Percentiles rank a stretch among this genome's conserved stretches.
Evolutionary conservation across 2,888 invertebrate genomes (phyloP).

Genomic region (Tachina lurida): DNA sequence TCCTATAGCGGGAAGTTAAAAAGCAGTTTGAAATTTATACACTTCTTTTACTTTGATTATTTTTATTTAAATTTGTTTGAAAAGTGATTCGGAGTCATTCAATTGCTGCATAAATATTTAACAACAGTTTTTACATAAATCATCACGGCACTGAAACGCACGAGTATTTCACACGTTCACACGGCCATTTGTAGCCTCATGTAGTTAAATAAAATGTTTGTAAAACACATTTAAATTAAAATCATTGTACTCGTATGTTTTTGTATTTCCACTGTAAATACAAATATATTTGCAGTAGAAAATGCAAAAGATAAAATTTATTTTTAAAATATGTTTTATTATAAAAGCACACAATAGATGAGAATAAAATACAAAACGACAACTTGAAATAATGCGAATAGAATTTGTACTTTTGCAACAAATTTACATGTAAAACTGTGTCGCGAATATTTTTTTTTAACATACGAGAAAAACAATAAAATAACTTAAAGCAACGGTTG

Average conservation of each 20-base stretch:
- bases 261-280: no score
- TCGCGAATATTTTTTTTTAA: slow-evolving; percentile 52
- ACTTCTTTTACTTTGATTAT: slow-evolving; percentile 10
- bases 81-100: slow-evolving; percentile 7
- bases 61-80: not conserved
- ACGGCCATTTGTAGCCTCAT: not conserved
- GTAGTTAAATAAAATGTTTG: not conserved
- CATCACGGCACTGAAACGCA: slow-evolving; percentile 23
- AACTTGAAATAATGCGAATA: slow-evolving; percentile 69
- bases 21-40: not conserved
- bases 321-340: slow-evolving; percentile 21
- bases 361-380: slow-evolving; percentile 58
- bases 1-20: not conserved
- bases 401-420: slow-evolving; percentile 64
- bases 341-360: slow-evolving; percentile 9
- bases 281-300: not conserved
- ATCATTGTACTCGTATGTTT: not conserved
- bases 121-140: slow-evolving; percentile 57
- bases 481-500: slow-evolving; percentile 21
- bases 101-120: slow-evolving; percentile 54
- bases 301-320: slow-evolving; percentile 20
- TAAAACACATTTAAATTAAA: slow-evolving; percentile 15
- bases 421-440: slow-evolving; percentile 53
- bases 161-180: not conserved
- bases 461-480: slow-evolving; percentile 13